Base-by-base conservation (phyloP, 2,888 invertebrate species). In the Sinodicranocentrus sp. region DNA sequence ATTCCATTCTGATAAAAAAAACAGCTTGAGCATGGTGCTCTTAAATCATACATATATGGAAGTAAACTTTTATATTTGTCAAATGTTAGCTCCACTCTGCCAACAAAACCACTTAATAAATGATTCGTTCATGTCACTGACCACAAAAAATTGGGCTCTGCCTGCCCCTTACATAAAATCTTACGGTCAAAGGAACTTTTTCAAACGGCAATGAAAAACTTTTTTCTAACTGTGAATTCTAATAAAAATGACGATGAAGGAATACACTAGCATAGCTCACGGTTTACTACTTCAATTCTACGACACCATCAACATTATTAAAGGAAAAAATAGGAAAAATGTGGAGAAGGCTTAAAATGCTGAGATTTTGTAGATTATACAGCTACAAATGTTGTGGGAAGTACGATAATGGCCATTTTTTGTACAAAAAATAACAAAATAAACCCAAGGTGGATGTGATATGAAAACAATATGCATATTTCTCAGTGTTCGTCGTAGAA, bases 71-170 rank as follows among this genome's bases (percentile, higher is more conserved):
- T 71, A 73, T 80, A 80, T 80, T 80, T 72, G 73, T 80, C 57
- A 80, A 71, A 57, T 70, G 61, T 79, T 73, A n/a, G 67, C 73
- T 80, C 57, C 57, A 54, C 48, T 43, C 70, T 78, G 28, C 65
- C 73, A 65, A 73, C 73, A 67, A 80, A 80, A 80, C 80, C 72
- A 80, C 79, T 72, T 80, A 73, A 82, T 80, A 73, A 82, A 82
- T 82, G 82, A 82, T 82, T 75, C 75, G 72, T 80, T 70, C 82
- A 82, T 82, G 82, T 82, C 82, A 75, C 70, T 82, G 82, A 82
- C 82, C 82, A 82, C 39, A 82, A 82, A 80, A 82, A 73, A 68
- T 63, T 67, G 70, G 61, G 75, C 70, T 70, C 61, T 67, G 17
- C 73, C 57, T 73, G 73, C 73, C 75, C 59, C 63, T 73, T 82